Conservation (phyloP, 2,888 invertebrate genomes). For the Diloba caeruleocephala region DNA sequence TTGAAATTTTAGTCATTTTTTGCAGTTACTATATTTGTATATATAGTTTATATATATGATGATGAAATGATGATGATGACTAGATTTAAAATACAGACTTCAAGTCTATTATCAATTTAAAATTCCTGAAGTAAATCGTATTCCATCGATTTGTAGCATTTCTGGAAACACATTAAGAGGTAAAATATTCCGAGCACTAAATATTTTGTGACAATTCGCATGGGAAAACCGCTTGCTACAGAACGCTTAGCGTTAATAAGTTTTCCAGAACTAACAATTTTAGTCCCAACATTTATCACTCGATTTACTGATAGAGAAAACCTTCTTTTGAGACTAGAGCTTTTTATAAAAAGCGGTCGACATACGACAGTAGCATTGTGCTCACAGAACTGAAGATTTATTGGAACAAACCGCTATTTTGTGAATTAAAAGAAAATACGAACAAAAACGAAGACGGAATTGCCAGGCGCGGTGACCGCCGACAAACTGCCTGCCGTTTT, state of each 20-base stretch:
- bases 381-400: slow-evolving; percentile 67
- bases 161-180: slow-evolving; percentile 5
- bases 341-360: slow-evolving; percentile 65
- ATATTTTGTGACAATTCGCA: slow-evolving; percentile 32
- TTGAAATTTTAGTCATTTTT: slow-evolving; percentile 6
- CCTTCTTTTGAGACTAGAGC: slow-evolving; percentile 41
- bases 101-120: slow-evolving; percentile 14
- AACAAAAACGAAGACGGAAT: slow-evolving; percentile 65
- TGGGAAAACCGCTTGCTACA: slow-evolving; percentile 25
- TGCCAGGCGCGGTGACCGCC: slow-evolving; percentile 58
- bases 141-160: slow-evolving; percentile 12
- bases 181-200: slow-evolving; percentile 33
- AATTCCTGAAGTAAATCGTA: slow-evolving; percentile 26
- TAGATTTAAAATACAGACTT: too few relatives aligned
- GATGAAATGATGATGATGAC: too few relatives aligned
- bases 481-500: slow-evolving; percentile 66
- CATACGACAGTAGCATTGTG: slow-evolving; percentile 64
- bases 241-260: slow-evolving; percentile 36
- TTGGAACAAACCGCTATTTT: slow-evolving; percentile 64
- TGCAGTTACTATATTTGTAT: slow-evolving; percentile 1
- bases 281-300: slow-evolving; percentile 54
- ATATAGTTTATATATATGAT: too few relatives aligned
- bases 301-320: slow-evolving; percentile 47
- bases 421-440: slow-evolving; percentile 69
- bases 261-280: slow-evolving; percentile 44